Evolutionary conservation across 2,888 invertebrate species (phyloP), one percentile per base, ranked within the genome.

Genomic region (Drosophila kuntzei): DNA sequence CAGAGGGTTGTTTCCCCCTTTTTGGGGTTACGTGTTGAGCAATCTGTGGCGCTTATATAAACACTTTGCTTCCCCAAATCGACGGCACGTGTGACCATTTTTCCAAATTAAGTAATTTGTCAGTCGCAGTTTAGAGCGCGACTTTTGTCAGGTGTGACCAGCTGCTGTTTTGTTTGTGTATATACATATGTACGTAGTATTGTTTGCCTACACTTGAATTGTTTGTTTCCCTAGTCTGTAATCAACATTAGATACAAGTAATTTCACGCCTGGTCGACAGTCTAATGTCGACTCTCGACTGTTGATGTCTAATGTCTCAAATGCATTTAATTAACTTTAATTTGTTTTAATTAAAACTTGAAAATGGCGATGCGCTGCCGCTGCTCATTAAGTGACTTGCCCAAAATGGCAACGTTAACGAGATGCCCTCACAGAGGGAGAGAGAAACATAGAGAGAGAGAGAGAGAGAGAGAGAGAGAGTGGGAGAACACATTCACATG

Each of bases 261-360:
- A 67, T 82, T 76, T 79, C 63, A 72, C 66, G 76, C 59, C 63
- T 79, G 72, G 63, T 1, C 55, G 55, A 44, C 18, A 34, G 37
- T 50, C n/a, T 9, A 39, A 16, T 29, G 25, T 25, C 12, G 39
- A 55, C 50, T 29, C 20, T 16, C 9, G 41, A 51, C 55, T 37
- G 27, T 46, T 58, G 50, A 62, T 51, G 66, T 61, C 55, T 50
- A 18, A 39, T 46, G 36, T 64, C 36, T 49, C 18, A 53, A 61
- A 62, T 76, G 76, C 76, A 85, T 79, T 82, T 83, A 80, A 83
- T 85, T 83, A 85, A 85, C 77, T 85, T 82, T 76, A 85, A 83
- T 85, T 82, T 71, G 80, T 69, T 83, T 83, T 85, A 85, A 83
- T 83, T 83, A 80, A 75, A 74, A 75, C 71, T 72, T 64, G 61